These are phyloP conservation scores for Apamea epomidion DNA, from an alignment of 2,888 invertebrate species.

Conservation along the genomic window DNA sequence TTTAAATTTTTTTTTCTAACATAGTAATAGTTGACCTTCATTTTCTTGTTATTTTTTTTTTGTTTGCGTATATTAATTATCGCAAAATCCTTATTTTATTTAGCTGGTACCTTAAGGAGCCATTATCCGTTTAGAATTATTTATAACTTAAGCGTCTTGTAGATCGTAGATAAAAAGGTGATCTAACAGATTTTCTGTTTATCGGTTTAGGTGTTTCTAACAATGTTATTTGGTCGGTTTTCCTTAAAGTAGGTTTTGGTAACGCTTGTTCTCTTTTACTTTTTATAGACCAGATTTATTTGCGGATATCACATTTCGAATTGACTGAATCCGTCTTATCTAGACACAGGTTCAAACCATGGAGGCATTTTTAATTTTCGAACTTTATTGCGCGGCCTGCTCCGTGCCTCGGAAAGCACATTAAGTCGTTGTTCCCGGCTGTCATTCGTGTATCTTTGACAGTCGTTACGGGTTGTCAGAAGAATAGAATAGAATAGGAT, in stretches of 20 bases:
- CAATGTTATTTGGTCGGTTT: neutral
- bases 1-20: neutral
- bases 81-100: neutral
- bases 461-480: neutral
- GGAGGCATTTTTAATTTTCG: neutral
- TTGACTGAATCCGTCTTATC: neutral
- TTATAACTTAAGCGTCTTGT: slow-evolving; percentile 2
- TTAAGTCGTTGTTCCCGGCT: neutral
- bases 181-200: slow-evolving; percentile 9
- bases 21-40: neutral
- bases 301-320: neutral
- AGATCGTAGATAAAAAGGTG: slow-evolving; percentile 25
- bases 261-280: neutral
- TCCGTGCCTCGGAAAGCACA: neutral
- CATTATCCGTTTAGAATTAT: slow-evolving; percentile 25
- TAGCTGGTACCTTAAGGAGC: slow-evolving; percentile 11
- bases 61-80: neutral
- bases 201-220: neutral
- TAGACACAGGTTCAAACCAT: neutral
- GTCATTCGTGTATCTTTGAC: neutral
- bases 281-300: slow-evolving; percentile 17
- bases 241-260: neutral
- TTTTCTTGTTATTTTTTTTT: neutral
- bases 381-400: neutral
- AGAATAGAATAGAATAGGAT: no score